Percentiles rank a stretch among this genome's conserved stretches.
Conservation (phyloP, 2,113 vertebrate species). For the Zosterops pallidus region DNA sequence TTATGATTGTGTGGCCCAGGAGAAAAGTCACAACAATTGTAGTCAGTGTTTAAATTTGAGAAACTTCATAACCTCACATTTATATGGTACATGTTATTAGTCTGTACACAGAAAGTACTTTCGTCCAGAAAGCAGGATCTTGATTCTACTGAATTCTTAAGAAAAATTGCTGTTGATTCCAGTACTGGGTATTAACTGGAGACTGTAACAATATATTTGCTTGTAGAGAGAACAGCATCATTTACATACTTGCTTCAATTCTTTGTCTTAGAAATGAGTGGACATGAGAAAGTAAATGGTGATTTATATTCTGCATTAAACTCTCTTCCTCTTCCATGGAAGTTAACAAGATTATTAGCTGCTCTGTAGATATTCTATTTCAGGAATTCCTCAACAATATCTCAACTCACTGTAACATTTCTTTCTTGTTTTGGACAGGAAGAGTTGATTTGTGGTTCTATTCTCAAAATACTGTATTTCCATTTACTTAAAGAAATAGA, state of each 20-base stretch:
- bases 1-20: neutral
- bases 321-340: neutral
- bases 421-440: neutral
- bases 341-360: neutral
- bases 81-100: neutral
- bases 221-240: neutral
- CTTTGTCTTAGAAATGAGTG: neutral
- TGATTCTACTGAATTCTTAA: neutral
- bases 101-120: neutral
- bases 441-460: neutral
- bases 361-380: neutral
- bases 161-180: neutral
- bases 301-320: neutral
- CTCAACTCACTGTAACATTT: neutral
- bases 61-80: neutral
- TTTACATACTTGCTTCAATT: neutral
- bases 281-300: neutral
- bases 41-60: neutral
- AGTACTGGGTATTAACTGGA: neutral
- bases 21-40: neutral
- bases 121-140: neutral
- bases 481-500: neutral
- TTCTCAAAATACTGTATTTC: neutral
- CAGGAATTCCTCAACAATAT: neutral
- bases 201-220: neutral